These are phyloP conservation scores for Cyrtodaria siliqua DNA, from an alignment of 2,888 invertebrate genomes.

Conservation along the genomic window DNA sequence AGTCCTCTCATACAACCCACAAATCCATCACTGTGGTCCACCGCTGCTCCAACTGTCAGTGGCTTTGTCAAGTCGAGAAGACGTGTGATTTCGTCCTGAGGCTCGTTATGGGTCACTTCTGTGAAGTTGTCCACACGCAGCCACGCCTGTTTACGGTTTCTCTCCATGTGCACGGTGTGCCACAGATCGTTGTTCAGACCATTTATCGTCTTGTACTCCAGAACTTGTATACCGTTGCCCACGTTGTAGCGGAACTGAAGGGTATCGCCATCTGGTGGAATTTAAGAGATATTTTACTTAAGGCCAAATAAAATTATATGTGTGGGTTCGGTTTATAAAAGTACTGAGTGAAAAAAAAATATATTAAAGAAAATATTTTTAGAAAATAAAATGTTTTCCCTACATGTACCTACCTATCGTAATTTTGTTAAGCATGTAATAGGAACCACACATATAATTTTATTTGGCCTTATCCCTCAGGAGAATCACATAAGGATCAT, in stretches of 20 bases:
- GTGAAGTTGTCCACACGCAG: conserved; percentile 90
- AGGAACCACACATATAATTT: no score
- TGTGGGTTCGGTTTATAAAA: no score
- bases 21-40: conserved; percentile 95
- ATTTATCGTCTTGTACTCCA: conserved; percentile 94
- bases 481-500: no score
- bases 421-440: no score
- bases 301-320: no score
- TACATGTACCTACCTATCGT: no score
- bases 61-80: conserved; percentile 94
- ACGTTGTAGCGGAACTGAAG: conserved; percentile 97
- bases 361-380: no score
- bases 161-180: conserved; percentile 98
- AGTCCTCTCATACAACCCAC: conserved; percentile 97
- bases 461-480: no score
- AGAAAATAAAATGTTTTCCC: no score
- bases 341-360: no score
- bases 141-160: conserved; percentile 97
- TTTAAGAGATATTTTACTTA: no score
- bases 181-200: conserved; percentile 95
- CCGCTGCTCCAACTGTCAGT: conserved; percentile 92
- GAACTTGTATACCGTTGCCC: conserved; percentile 95
- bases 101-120: conserved; percentile 76
- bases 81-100: conserved; percentile 88
- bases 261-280: conserved; percentile 94